Base-by-base conservation (phyloP, 2,113 vertebrate species). In the Callorhinus ursinus region DNA sequence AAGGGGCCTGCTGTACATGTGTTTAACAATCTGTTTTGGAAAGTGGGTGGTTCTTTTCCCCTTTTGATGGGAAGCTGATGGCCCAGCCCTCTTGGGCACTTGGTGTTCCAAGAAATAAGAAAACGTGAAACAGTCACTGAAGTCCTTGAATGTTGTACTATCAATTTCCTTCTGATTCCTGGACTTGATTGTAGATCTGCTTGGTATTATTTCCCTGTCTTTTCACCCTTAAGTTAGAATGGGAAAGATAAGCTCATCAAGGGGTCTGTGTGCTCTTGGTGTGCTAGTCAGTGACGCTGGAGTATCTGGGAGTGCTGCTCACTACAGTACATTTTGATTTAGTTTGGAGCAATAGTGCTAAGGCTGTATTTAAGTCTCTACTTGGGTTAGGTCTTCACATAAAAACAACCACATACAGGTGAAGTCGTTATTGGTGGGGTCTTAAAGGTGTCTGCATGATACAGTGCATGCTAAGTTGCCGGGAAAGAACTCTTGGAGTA, bases 1-100 rank as follows among this genome's bases (percentile, higher is more conserved):
- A 80, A 80, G 93, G 71, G 96, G 77, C 90, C 90, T 97, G 95
- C 92, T 96, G 97, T 98, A 63, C 96, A 93, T 97, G 97, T 97
- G 97, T 88, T 97, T 92, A 92, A 93, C 53, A 96, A 86, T 97
- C 97, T 98, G 98, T 90, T 85, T 95, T 95, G 86, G 74, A 89
- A 96, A 97, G 97, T 98, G 96, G 98, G 96, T 97, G 97, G 96
- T 97, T 97, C 97, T 98, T 96, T 95, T 42, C 76, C 89, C 92
- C 77, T 88, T 88, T 95, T 76, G 53, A 93, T 97, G 94, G 57
- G 96, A 96, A 96, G 72, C 96, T 92, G 87, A 90, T 95, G 76
- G 96, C 93, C 97, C 76, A 97, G 77, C 96, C 96, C 95, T 97
- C 21, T 33, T 88, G 93, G 96, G 97, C 92, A 95, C 95, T 95